phyloP scores from a whole-genome alignment of 1,140 invertebrate genomes.

The Listronotus bonariensis region DNA sequence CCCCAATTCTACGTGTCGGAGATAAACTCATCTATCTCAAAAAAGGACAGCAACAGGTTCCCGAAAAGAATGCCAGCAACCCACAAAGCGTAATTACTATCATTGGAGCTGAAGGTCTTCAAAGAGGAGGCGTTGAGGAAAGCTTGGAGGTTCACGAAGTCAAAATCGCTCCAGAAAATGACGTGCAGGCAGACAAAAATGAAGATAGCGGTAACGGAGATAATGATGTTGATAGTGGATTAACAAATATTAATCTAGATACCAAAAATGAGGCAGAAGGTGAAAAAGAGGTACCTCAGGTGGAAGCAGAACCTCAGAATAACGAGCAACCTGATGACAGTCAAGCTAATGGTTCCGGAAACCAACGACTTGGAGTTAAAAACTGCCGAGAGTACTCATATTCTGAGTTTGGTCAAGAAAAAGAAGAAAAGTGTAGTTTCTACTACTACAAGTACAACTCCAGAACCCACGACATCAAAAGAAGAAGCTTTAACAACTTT shows the following conservation, averaged over 20 bases:
- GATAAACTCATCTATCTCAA: conserved; percentile 55
- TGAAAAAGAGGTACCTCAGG: not conserved
- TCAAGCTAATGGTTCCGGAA: not conserved
- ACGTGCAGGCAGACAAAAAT: not conserved
- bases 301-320: not conserved
- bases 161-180: conserved; percentile 15
- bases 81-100: conserved; percentile 55
- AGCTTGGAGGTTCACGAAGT: conserved; percentile 48
- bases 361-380: conserved; percentile 37
- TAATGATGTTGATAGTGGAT: not conserved
- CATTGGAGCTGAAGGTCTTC: conserved; percentile 56
- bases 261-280: conserved; percentile 1
- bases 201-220: conserved; percentile 2
- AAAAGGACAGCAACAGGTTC: conserved; percentile 49
- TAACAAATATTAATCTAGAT: not conserved
- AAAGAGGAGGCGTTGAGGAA: conserved; percentile 50
- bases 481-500: conserved; percentile 10
- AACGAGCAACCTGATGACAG: not conserved
- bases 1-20: conserved; percentile 55
- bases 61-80: conserved; percentile 51
- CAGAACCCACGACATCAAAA: not conserved
- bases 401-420: conserved; percentile 42
- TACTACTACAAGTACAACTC: conserved; percentile 15
- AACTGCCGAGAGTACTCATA: conserved; percentile 41
- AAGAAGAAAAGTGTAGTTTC: conserved; percentile 11